phyloP scores from a whole-genome alignment of 2,888 invertebrate species.

The Agrotis puta region DNA sequence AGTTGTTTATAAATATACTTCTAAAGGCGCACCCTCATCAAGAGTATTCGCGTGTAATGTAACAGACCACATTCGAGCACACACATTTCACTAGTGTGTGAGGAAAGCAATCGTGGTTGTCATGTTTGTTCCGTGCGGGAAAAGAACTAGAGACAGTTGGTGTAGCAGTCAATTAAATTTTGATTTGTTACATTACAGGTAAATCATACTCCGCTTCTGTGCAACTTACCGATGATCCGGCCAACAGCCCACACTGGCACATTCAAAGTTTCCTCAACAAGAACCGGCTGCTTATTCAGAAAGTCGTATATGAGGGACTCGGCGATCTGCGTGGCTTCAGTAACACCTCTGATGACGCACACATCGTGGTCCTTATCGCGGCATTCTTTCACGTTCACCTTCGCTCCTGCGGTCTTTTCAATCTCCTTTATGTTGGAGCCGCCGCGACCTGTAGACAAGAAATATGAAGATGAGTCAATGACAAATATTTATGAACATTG shows the following conservation, averaged over 20 bases:
- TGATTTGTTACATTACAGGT: too few relatives aligned
- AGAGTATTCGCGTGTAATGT: too few relatives aligned
- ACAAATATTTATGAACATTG: too few relatives aligned
- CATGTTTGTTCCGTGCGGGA: too few relatives aligned
- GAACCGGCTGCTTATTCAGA: conserved; percentile 93
- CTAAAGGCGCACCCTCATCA: too few relatives aligned
- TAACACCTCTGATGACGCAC: conserved; percentile 93
- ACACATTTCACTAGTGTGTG: too few relatives aligned
- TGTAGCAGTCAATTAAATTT: too few relatives aligned
- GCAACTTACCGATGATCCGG: conserved; percentile 92
- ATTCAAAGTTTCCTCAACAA: conserved; percentile 92
- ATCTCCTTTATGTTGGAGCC: conserved; percentile 95
- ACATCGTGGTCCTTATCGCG: conserved; percentile 92
- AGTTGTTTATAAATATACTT: too few relatives aligned
- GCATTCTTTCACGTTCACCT: conserved; percentile 68
- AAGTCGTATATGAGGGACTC: conserved; percentile 93
- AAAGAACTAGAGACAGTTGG: too few relatives aligned
- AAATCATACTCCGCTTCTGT: too few relatives aligned
- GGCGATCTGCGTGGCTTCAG: conserved; percentile 93
- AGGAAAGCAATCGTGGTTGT: too few relatives aligned
- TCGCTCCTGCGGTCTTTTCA: conserved; percentile 93
- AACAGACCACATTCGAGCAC: too few relatives aligned
- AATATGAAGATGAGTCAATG: not conserved
- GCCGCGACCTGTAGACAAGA: conserved; percentile 89
- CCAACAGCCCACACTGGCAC: conserved; percentile 93